phyloP scores from a whole-genome alignment of 2,888 invertebrate species.

The Orthosia gracilis region DNA sequence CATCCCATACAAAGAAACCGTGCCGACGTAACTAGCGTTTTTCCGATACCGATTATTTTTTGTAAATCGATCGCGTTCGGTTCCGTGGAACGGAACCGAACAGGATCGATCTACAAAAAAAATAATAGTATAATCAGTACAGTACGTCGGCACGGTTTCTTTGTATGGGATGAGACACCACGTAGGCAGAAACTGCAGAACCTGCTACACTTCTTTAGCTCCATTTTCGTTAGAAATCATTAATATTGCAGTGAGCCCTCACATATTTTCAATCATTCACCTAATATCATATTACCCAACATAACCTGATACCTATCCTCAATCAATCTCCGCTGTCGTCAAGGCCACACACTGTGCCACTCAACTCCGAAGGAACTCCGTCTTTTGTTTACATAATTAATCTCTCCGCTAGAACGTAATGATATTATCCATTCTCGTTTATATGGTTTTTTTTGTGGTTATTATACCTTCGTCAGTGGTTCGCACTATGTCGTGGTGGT shows the following conservation, averaged over 20 bases:
- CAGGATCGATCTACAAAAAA: too few species aligned
- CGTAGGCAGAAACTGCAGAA: too few species aligned
- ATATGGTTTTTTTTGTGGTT: conserved; percentile 1
- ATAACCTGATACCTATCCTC: neutral
- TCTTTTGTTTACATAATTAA: conserved; percentile 64
- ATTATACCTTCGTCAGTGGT: neutral
- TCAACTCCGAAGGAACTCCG: conserved; percentile 1
- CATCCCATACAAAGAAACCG: too few species aligned
- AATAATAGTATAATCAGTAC: too few species aligned
- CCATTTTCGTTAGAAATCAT: neutral
- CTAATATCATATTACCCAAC: neutral
- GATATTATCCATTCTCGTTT: conserved; percentile 5
- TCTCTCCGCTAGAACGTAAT: conserved; percentile 32
- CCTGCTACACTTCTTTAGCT: neutral
- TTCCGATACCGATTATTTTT: too few species aligned
- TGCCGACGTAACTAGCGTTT: too few species aligned
- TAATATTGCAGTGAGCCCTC: neutral
- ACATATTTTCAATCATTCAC: neutral
- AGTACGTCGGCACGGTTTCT: too few species aligned
- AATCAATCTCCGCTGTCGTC: conserved; percentile 34
- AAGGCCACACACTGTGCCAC: conserved; percentile 16
- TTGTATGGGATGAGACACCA: too few species aligned
- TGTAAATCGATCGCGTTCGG: too few species aligned
- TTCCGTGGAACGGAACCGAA: too few species aligned
- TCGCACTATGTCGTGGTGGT: too few species aligned